These are phyloP conservation scores for Camptogramma bilineatum DNA, from an alignment of 2,888 invertebrate species.

Conservation along the genomic window DNA sequence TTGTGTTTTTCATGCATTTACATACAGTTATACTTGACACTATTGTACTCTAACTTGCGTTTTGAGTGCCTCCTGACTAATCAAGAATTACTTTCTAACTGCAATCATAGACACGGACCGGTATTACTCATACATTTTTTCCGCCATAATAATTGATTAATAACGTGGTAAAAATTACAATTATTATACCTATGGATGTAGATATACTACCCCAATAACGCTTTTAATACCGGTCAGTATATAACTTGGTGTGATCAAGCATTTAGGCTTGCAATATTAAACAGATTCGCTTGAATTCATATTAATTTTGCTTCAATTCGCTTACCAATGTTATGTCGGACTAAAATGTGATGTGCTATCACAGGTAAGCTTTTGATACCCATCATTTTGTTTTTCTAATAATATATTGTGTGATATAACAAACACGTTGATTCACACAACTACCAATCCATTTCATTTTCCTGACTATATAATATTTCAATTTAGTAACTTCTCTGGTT, in stretches of 20 bases:
- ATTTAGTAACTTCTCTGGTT: background rate
- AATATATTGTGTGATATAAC: constrained; percentile 4
- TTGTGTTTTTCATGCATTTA: constrained; percentile 58
- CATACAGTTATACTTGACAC: constrained; percentile 34
- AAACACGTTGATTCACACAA: background rate
- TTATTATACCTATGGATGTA: no score
- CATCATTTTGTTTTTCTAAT: constrained; percentile 10
- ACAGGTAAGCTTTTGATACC: constrained; percentile 19
- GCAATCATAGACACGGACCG: background rate
- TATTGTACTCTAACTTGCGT: constrained; percentile 38
- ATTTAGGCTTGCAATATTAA: constrained; percentile 10
- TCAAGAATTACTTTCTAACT: background rate
- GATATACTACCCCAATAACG: background rate
- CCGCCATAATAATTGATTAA: no score
- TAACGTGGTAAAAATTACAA: background rate
- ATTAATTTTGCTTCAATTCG: constrained; percentile 12
- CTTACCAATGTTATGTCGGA: constrained; percentile 24
- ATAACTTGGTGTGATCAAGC: background rate
- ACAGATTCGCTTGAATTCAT: background rate
- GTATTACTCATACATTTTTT: background rate
- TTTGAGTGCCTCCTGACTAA: constrained; percentile 35
- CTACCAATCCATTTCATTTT: background rate
- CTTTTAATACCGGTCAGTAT: constrained; percentile 1
- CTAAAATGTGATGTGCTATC: constrained; percentile 20
- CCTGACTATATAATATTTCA: background rate